Percentiles rank a stretch among this genome's conserved stretches.
Conservation (phyloP, 2,888 invertebrate genomes). For the Tetragnatha montana region DNA sequence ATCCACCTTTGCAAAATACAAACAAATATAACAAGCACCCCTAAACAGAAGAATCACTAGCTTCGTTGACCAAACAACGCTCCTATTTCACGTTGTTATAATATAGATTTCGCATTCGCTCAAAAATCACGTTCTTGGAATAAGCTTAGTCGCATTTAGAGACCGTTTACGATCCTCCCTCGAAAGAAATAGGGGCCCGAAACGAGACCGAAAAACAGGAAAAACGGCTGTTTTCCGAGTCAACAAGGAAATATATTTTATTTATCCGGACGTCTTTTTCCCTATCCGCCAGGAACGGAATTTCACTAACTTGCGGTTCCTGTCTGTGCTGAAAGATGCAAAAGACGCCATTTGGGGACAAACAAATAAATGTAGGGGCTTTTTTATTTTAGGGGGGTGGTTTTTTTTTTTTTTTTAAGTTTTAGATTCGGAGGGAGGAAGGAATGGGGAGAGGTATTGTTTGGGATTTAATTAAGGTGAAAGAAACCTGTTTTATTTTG, state of each 20-base stretch:
- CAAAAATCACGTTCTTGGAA: conserved; percentile 27
- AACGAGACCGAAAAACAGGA: conserved; percentile 24
- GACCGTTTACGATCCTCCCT: conserved; percentile 44
- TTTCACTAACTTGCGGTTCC: conserved; percentile 21
- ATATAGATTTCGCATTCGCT: background rate
- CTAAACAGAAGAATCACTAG: too few relatives aligned
- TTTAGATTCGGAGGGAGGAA: too few relatives aligned
- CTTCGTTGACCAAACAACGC: too few relatives aligned
- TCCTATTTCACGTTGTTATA: too few relatives aligned
- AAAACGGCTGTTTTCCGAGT: conserved; percentile 49
- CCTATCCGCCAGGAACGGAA: background rate
- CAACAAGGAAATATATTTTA: conserved; percentile 58
- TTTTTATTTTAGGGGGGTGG: conserved; percentile 8
- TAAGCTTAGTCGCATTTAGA: conserved; percentile 39
- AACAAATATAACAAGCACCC: too few relatives aligned
- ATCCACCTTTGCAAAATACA: too few relatives aligned
- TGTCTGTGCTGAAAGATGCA: background rate
- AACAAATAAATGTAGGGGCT: conserved; percentile 14
- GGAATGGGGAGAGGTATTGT: too few relatives aligned
- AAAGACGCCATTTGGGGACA: background rate
- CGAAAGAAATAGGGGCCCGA: conserved; percentile 43
- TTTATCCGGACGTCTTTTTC: conserved; percentile 29
- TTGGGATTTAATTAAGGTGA: too few relatives aligned
- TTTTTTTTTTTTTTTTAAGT: too few relatives aligned
- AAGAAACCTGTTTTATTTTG: too few relatives aligned